Evolutionary conservation across 2,113 vertebrate species (phyloP).

Genomic region (Apodemus speciosus): DNA sequence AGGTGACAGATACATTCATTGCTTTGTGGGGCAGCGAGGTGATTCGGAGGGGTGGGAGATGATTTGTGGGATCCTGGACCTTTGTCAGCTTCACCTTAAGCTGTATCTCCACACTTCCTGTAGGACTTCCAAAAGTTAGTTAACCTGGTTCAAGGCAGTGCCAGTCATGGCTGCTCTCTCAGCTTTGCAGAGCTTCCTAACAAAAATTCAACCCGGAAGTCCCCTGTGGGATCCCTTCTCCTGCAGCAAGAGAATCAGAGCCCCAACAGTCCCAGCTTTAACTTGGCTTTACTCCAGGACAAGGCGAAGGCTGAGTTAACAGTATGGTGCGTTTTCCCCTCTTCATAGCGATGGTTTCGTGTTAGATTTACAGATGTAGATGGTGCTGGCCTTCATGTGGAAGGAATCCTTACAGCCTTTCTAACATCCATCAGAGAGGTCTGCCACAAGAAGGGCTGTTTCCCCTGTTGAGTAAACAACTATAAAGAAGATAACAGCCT

Average conservation of each 20-base stretch:
- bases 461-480: background rate
- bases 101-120: too few species aligned
- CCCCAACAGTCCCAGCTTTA: background rate
- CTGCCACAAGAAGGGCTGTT: background rate
- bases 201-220: background rate
- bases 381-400: background rate
- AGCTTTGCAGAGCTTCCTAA: background rate
- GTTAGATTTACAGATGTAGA: background rate
- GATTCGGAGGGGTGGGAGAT: background rate
- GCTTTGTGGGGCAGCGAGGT: background rate
- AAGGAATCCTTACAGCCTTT: background rate
- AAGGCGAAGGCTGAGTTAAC: constrained; percentile 53
- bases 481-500: background rate
- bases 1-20: background rate
- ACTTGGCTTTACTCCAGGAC: constrained; percentile 39
- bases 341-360: background rate
- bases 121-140: background rate
- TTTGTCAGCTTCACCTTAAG: background rate
- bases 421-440: background rate
- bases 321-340: background rate
- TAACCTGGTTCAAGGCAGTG: background rate
- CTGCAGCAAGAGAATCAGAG: background rate
- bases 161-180: background rate
- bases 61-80: background rate
- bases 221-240: background rate